Evolutionary conservation across 2,113 vertebrate genomes (phyloP).

Genomic region (Cricetomys ansorgei): DNA sequence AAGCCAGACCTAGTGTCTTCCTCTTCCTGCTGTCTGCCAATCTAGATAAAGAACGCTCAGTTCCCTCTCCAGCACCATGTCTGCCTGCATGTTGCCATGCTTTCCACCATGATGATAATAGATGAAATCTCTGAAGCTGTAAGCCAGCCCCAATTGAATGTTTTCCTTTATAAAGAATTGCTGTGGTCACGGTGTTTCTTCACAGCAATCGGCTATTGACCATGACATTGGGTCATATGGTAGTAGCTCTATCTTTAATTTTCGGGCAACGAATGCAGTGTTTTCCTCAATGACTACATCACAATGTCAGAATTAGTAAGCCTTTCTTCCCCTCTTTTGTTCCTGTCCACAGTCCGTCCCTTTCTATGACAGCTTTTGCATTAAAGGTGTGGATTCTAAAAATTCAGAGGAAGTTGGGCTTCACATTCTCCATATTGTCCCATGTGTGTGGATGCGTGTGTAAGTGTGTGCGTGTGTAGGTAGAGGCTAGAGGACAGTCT

Average conservation of each 20-base stretch:
- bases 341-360: no score
- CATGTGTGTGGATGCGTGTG: neutral
- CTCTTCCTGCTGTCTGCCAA: neutral
- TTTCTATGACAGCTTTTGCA: neutral
- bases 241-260: neutral
- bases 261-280: neutral
- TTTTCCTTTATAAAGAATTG: neutral
- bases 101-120: neutral
- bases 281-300: neutral
- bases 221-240: neutral
- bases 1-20: neutral
- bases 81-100: neutral
- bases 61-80: neutral
- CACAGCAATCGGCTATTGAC: neutral
- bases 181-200: neutral
- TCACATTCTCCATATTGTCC: fast-evolving
- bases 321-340: no score
- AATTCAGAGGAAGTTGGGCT: neutral
- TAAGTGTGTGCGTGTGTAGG: neutral
- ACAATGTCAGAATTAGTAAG: neutral
- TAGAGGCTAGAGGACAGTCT: neutral
- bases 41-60: neutral
- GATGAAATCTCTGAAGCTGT: neutral
- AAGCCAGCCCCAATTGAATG: neutral
- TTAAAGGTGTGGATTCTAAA: neutral